Evolutionary conservation across 2,888 invertebrate genomes (phyloP).

Genomic region (Bugulina stolonifera): DNA sequence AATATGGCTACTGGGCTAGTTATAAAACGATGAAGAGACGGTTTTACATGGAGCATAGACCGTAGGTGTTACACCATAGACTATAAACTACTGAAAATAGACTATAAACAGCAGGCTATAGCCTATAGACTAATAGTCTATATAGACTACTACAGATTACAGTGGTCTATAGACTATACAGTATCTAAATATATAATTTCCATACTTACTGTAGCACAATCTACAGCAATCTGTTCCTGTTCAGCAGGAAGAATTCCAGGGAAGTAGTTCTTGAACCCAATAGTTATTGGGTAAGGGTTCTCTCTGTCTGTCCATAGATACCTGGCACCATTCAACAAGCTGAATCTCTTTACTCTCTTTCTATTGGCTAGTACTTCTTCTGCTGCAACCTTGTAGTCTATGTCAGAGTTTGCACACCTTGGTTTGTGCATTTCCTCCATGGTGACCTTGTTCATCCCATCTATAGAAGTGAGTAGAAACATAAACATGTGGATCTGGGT

Average conservation of each 20-base stretch:
- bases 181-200: no score
- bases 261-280: constrained; percentile 12
- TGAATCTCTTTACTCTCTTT: constrained; percentile 13
- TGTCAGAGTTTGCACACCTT: neutral
- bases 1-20: no score
- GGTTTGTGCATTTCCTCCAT: neutral
- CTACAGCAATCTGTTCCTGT: constrained; percentile 6
- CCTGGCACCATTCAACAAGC: neutral
- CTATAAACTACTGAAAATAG: no score
- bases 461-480: neutral
- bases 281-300: neutral
- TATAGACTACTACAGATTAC: no score
- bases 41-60: no score
- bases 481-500: no score
- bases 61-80: no score
- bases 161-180: no score
- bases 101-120: no score
- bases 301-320: neutral
- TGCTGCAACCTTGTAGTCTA: no score
- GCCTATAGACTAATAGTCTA: no score
- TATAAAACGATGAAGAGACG: no score
- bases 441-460: neutral
- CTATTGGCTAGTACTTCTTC: neutral
- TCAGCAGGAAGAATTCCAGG: neutral
- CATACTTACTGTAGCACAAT: constrained; percentile 12